Evolutionary conservation across 2,113 vertebrate species (phyloP).

Genomic region (Empidonax alnorum): DNA sequence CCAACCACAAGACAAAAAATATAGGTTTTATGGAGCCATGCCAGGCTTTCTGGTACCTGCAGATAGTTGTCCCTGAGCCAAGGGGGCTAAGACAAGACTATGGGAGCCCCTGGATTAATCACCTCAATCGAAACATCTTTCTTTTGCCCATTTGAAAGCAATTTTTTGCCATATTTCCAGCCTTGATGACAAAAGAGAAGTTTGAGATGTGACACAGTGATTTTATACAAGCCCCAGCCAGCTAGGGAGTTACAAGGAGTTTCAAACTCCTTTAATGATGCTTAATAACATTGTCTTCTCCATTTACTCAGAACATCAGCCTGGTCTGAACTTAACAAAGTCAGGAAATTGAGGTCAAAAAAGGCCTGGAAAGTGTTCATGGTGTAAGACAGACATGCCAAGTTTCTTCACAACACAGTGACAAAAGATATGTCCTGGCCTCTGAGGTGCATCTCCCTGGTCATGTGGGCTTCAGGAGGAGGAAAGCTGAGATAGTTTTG

Average conservation of each 20-base stretch:
- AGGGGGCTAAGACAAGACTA: fast-evolving
- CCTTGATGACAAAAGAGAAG: background rate
- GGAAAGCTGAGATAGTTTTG: background rate
- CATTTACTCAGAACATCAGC: background rate
- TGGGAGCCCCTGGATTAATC: background rate
- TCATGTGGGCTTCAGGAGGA: fast-evolving
- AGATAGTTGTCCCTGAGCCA: background rate
- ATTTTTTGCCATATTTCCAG: background rate
- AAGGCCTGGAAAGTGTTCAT: background rate
- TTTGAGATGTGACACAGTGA: background rate
- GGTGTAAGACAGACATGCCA: background rate
- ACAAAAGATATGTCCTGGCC: background rate
- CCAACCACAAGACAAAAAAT: background rate
- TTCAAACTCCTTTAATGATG: background rate
- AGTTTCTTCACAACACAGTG: background rate
- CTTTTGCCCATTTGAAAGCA: background rate
- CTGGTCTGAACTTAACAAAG: background rate
- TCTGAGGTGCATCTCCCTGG: fast-evolving
- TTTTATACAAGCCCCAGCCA: background rate
- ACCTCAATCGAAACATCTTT: background rate
- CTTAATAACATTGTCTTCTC: background rate
- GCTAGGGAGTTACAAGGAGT: background rate
- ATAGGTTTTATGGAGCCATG: background rate
- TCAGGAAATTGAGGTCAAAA: background rate
- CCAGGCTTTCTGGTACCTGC: background rate